Conservation (phyloP, 1,140 invertebrate species). For the Procambarus virginalis region DNA sequence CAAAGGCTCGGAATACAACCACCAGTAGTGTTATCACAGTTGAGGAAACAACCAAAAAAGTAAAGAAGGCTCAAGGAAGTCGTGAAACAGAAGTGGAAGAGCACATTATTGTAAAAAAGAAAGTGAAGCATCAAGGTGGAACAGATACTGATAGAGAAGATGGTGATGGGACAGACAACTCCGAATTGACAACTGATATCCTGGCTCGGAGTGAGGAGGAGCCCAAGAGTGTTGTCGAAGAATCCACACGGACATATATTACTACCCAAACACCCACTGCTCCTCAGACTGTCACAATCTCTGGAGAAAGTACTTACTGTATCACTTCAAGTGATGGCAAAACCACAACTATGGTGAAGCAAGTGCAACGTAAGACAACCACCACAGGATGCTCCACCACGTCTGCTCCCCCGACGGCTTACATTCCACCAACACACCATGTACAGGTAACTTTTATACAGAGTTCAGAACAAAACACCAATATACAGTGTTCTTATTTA, state of each 20-base stretch:
- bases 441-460: constrained; percentile 57
- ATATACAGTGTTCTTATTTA: neutral
- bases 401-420: constrained; percentile 65
- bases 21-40: constrained; percentile 69
- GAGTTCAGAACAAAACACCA: neutral
- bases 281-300: constrained; percentile 63
- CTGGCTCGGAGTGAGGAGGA: constrained; percentile 52
- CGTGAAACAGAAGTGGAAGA: constrained; percentile 68
- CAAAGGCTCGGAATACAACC: constrained; percentile 52
- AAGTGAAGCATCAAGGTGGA: constrained; percentile 64
- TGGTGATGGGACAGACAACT: constrained; percentile 62
- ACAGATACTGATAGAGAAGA: constrained; percentile 62
- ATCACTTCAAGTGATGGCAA: constrained; percentile 65
- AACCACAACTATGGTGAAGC: constrained; percentile 68
- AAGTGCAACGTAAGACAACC: constrained; percentile 67
- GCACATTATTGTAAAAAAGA: constrained; percentile 70
- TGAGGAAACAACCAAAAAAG: constrained; percentile 69
- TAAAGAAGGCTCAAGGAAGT: constrained; percentile 68
- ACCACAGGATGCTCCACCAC: constrained; percentile 66
- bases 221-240: constrained; percentile 54
- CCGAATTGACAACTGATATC: constrained; percentile 63
- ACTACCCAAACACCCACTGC: constrained; percentile 64
- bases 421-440: constrained; percentile 67
- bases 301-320: constrained; percentile 65
- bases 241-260: constrained; percentile 67